Evolutionary conservation across 2,888 invertebrate genomes (phyloP).

Genomic region (Paralinhomoeus sp.): DNA sequence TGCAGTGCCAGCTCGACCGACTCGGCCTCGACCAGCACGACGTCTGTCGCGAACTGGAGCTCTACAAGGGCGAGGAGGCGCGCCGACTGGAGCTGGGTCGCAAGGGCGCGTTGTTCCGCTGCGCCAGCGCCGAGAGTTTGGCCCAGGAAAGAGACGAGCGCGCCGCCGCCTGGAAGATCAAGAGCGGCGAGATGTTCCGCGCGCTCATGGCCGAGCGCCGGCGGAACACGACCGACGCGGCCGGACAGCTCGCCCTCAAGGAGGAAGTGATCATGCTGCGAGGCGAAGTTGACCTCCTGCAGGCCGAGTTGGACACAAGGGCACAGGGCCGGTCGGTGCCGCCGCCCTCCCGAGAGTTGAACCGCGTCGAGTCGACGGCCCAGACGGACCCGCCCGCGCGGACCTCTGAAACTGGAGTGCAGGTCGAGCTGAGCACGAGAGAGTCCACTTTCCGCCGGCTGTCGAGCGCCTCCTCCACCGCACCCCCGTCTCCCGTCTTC

Average conservation of each 20-base stretch:
- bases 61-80: conserved; percentile 10
- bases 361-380: too few species aligned
- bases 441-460: too few species aligned
- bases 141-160: neutral
- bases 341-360: too few species aligned
- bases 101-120: neutral
- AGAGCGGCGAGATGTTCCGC: conserved; percentile 17
- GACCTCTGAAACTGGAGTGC: too few species aligned
- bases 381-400: too few species aligned
- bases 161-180: conserved; percentile 14
- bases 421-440: neutral
- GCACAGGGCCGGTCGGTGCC: too few species aligned
- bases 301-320: conserved; percentile 11
- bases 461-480: too few species aligned
- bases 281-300: conserved; percentile 11
- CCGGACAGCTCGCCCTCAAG: neutral
- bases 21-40: conserved; percentile 6
- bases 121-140: neutral
- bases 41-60: conserved; percentile 10
- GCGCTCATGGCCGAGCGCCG: conserved; percentile 14
- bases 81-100: neutral
- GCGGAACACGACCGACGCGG: neutral
- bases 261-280: conserved; percentile 7
- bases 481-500: too few species aligned
- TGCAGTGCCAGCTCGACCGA: conserved; percentile 1